Evolutionary conservation across 2,113 vertebrate species (phyloP).

Genomic region (Pontoporia blainvillei): DNA sequence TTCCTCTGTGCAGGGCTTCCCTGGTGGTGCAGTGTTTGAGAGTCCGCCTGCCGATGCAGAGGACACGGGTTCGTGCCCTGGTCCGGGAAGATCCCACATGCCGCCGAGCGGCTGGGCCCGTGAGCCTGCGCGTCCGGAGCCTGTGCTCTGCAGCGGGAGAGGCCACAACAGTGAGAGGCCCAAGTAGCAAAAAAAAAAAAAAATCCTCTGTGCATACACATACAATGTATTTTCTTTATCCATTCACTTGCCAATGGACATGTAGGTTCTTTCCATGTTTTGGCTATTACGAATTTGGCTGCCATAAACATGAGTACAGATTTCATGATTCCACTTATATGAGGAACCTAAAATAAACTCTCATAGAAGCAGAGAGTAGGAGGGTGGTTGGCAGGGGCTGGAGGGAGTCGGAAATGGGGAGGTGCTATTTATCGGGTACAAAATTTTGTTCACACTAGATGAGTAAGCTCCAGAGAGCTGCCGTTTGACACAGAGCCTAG

Average conservation of each 20-base stretch:
- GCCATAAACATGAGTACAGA: not conserved
- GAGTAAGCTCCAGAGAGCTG: no score
- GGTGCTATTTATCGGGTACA: rapidly evolving
- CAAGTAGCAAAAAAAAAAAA: no score
- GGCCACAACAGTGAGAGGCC: no score
- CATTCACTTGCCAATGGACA: not conserved
- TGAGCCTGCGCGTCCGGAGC: no score
- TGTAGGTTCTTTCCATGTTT: not conserved
- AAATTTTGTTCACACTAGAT: not conserved
- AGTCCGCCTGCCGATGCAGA: no score
- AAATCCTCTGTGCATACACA: not conserved
- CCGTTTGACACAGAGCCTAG: rapidly evolving
- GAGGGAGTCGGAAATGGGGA: not conserved
- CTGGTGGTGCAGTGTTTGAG: no score
- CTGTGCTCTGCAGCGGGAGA: no score
- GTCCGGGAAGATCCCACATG: no score
- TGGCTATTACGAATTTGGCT: not conserved
- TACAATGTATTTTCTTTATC: not conserved
- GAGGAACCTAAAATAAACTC: not conserved
- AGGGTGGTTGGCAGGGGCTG: not conserved
- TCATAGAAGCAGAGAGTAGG: not conserved
- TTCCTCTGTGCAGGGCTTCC: not conserved
- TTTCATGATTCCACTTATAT: not conserved
- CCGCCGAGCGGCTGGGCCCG: no score
- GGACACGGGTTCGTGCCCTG: no score